Base-by-base conservation (phyloP, 2,113 vertebrate species). In the Eulemur macaco region DNA sequence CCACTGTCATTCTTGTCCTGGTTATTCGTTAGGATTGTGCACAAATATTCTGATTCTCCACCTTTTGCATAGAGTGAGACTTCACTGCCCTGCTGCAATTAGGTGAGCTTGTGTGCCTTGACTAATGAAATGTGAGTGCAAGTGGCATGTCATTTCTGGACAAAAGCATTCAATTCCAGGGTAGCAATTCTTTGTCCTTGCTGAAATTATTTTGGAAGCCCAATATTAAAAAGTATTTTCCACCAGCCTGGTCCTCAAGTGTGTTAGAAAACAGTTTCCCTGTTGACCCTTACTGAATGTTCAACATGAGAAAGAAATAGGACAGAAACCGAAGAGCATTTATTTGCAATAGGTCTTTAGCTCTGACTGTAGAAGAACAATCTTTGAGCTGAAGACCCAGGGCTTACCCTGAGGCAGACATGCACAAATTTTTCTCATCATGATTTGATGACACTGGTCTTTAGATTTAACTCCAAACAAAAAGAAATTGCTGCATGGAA, bases 191-290 rank as follows among this genome's bases (percentile, higher is more conserved):
- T 66, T 85, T 68, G 42, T 66, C 6, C 52, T 83, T 58, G 21
- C n/a, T 87, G 11, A 94, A 92, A 82, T 89, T 96, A 81, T 71
- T 92, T 92, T 90, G 69, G 74, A 95, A 63, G 5, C 12, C 6
- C 63, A 66, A 66, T 71, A 37, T 27, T 80, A 27, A 87, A 71
- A 89, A 90, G 31, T 42, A 60, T n/a, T 14, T 91, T 91, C 13
- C 42, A 77, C 77, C 29, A 78, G 4, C 20, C 29, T 87, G 13
- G 4, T 73, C 29, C n/a, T 92, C 87, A 56, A 34, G 10, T 77
- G 13, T 88, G 45, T 86, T 63, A 73, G 18, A 96, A 74, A 80
- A 18, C 23, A 89, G 18, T 60, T 86, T 78, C 25, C 6, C 37
- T 95, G 23, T 10, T 89, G 34, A 93, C 39, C 31, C n/a, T 50